Base-by-base conservation (phyloP, 92 coral and sea anemone species). In the Epizoanthus illoricatus region DNA sequence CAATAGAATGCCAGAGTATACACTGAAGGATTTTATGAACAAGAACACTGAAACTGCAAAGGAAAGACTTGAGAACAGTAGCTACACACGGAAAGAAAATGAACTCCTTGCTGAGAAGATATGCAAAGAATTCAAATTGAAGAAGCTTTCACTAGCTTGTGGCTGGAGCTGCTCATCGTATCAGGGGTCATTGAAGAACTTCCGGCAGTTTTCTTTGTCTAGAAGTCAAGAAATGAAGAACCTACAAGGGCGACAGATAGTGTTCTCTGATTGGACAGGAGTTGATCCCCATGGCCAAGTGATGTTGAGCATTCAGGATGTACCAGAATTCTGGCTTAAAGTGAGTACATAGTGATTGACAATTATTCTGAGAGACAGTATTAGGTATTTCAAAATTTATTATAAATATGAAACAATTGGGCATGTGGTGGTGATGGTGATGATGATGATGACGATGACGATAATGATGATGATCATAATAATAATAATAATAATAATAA, bases 261-360 rank as follows among this genome's bases (percentile, higher is more conserved):
- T 92, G 18, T 92, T 94, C 81, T 80, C 97, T 5, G 80, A 85
- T 62, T 94, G 98, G 97, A 91, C 94, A 10, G 98, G 97, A 5
- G 86, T 94, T 58, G 98, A 94, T 78, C 91, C 94, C 11, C 76
- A 40, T 17, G 98, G 98, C 5, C 73, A 73, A 54, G 90, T 94
- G 7, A 90, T 86, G 91, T 75, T 94, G 75, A 87, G 88, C 21
- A 81, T 86, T 36, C 89, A 92, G 58, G 98, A 94, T 75, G 97
- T 90, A 20, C 98, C 97, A 71, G 86, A 92, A 71, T 92, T 83
- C 75, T 94, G 98, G 98, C 84, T 94, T 54, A 81, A 91, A 68
- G 98, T 94, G 69, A 56, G 95, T 87, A 12, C 23, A 75, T 56
- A 20, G 15, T 18, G 20, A 49, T 19, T 39, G 10, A 41, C 56